Percentiles rank a stretch among this genome's conserved stretches.
Conservation (phyloP, 2,797 vertebrate genomes). For the Oreochromis grahami region DNA sequence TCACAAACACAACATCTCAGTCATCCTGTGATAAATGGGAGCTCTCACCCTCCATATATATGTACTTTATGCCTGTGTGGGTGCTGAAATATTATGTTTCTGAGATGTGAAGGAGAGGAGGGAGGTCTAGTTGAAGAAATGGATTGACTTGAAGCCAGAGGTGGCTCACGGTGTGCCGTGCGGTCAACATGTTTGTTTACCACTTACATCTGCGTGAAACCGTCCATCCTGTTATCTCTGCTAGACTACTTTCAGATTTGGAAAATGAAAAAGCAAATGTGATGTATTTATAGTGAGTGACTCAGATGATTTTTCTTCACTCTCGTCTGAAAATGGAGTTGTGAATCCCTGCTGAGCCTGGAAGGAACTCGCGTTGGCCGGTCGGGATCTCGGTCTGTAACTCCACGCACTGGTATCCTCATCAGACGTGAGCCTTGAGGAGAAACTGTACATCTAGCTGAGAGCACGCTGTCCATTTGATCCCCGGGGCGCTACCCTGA, state of each 20-base stretch:
- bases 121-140: neutral
- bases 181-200: neutral
- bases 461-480: constrained; percentile 14
- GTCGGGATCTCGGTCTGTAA: constrained; percentile 26
- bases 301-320: neutral
- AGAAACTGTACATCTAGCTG: constrained; percentile 37
- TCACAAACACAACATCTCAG: neutral
- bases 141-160: neutral
- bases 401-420: constrained; percentile 38
- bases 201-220: neutral
- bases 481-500: neutral
- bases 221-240: neutral
- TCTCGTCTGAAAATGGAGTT: neutral
- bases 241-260: neutral
- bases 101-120: neutral
- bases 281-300: neutral
- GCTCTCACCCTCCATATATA: neutral
- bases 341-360: constrained; percentile 1
- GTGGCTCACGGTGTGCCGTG: neutral
- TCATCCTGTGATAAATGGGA: neutral
- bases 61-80: neutral
- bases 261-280: neutral
- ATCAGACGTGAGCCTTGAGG: constrained; percentile 47
- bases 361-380: neutral
- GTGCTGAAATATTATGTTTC: neutral